Base-by-base conservation (phyloP, 2,113 vertebrate genomes). In the Sphaerodactylus townsendi region DNA sequence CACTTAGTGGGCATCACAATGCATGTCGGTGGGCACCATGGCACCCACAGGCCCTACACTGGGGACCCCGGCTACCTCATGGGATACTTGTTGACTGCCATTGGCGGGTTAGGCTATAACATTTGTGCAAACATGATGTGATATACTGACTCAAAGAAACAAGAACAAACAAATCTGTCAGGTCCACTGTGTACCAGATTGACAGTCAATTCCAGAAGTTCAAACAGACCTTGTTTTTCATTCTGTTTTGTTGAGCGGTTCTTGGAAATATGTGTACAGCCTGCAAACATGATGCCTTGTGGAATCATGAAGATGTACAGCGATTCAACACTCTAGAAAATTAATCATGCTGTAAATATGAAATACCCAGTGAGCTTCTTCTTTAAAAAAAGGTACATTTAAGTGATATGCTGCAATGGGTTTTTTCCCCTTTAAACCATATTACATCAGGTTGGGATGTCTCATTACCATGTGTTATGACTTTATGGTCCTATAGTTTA, bases 381-480 rank as follows among this genome's bases (percentile, higher is more conserved):
- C 59, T 91, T 93, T 92, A 92, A 93, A 93, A 86, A 48, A 85
- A 80, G 80, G 62, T 88, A 83, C 86, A 95, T 95, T 92, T 91
- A 78, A 74, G 87, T 87, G 93, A 94, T 90, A 94, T 80, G 92
- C 90, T 92, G 91, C 91, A 92, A 91, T 95, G 91, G 93, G 92
- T 96, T 94, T 62, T 62, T 56, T 56, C 28, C 91, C 93, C 93
- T 93, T 93, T 95, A 91, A 91, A 92, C 93, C 93, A 92, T 92
- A 94, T 95, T 94, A 92, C 87, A 91, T 79, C 92, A 78, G 56
- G 90, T 93, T 91, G 94, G 93, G 91, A 86, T 92, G 90, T 95
- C 93, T 96, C 95, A 95, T 96, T 96, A 94, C 87, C 75, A 41
- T 79, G 48, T 92, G 91, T 93, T 96, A 96, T 92, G 92, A 90